Evolutionary conservation across 2,797 vertebrate genomes (phyloP).

Genomic region (Protosalanx chinensis): DNA sequence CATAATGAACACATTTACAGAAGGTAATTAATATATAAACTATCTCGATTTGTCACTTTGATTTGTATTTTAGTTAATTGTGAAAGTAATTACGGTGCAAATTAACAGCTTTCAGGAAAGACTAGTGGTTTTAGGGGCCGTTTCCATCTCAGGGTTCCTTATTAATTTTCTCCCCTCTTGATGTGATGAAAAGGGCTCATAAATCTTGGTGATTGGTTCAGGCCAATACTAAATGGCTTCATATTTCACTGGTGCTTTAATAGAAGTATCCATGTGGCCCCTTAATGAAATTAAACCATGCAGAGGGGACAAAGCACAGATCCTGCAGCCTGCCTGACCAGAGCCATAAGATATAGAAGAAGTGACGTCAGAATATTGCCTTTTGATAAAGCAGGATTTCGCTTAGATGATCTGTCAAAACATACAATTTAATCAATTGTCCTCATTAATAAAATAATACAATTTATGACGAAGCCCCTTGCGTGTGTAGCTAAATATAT

Average conservation of each 20-base stretch:
- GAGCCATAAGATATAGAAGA: slow-evolving; percentile 10
- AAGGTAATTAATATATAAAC: slow-evolving; percentile 98
- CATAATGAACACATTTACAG: slow-evolving; percentile 93
- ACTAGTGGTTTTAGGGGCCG: slow-evolving; percentile 83
- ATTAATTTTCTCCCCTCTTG: slow-evolving; percentile 91
- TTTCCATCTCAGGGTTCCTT: slow-evolving; percentile 88
- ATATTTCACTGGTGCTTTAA: slow-evolving; percentile 99
- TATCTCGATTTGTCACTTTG: slow-evolving; percentile 94
- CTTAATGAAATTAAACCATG: slow-evolving; percentile 99
- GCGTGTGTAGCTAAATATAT: neutral
- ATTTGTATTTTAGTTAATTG: slow-evolving; percentile 99
- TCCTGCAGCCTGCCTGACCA: slow-evolving; percentile 51
- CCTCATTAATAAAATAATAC: neutral
- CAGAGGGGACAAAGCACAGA: slow-evolving; percentile 63
- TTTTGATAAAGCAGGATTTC: too few species aligned
- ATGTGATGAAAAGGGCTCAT: slow-evolving; percentile 97
- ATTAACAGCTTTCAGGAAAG: slow-evolving; percentile 97
- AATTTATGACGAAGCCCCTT: neutral
- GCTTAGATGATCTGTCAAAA: neutral
- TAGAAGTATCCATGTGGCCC: slow-evolving; percentile 97
- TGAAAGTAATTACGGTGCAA: slow-evolving; percentile 97
- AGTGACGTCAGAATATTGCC: too few species aligned
- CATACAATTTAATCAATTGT: neutral
- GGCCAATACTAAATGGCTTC: slow-evolving; percentile 98
- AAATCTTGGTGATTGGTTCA: slow-evolving; percentile 97